These are phyloP conservation scores for Metalampra italica DNA, from an alignment of 2,888 invertebrate genomes.

Conservation along the genomic window DNA sequence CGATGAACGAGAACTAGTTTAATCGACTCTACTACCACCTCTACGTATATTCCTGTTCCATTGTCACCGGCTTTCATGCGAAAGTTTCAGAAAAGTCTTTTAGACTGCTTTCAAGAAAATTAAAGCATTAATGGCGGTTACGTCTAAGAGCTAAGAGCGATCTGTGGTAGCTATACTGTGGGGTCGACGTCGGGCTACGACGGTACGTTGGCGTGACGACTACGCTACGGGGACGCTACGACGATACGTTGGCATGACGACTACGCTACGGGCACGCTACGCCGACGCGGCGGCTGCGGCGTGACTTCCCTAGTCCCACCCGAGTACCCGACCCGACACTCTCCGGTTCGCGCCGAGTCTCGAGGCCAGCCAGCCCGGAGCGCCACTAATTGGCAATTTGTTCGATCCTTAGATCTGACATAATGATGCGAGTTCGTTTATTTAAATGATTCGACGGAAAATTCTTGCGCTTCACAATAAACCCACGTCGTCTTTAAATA, in stretches of 20 bases:
- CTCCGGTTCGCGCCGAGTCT: constrained; percentile 35
- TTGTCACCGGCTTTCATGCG: constrained; percentile 66
- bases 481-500: constrained; percentile 35
- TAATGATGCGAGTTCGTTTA: constrained; percentile 77
- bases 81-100: constrained; percentile 75
- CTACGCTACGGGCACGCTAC: no score
- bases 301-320: neutral
- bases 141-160: constrained; percentile 40
- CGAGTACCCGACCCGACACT: neutral
- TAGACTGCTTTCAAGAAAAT: constrained; percentile 76
- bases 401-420: constrained; percentile 76
- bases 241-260: neutral
- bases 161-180: constrained; percentile 17
- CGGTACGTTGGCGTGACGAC: neutral
- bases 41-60: constrained; percentile 47
- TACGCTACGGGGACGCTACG: neutral
- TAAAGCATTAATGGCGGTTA: constrained; percentile 70
- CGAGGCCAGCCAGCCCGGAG: constrained; percentile 41
- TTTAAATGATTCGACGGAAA: constrained; percentile 77
- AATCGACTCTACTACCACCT: constrained; percentile 24
- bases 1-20: neutral
- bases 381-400: constrained; percentile 76
- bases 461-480: constrained; percentile 49
- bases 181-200: constrained; percentile 11
- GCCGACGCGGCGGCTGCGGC: neutral